phyloP scores from a whole-genome alignment of 1,140 invertebrate genomes.

The Rhagoletis pomonella region DNA sequence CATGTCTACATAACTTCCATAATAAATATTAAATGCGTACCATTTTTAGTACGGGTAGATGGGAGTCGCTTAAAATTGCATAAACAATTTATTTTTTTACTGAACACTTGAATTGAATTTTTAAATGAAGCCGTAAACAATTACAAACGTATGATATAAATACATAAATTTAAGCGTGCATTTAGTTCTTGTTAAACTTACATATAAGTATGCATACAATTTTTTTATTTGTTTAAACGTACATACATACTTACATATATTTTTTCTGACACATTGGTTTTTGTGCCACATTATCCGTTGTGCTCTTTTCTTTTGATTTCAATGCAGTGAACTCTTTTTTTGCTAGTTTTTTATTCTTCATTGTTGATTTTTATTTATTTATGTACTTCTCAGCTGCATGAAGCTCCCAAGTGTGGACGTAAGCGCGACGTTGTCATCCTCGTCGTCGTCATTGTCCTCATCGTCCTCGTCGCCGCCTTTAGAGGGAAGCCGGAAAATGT shows the following conservation, averaged over 20 bases:
- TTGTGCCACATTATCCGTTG: constrained; percentile 27
- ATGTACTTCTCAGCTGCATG: not conserved
- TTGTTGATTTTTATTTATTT: constrained; percentile 37
- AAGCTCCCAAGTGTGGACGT: constrained; percentile 37
- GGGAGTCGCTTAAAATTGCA: too few relatives aligned
- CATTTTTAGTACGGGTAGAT: too few relatives aligned
- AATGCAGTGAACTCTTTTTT: constrained; percentile 5
- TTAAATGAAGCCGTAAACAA: not conserved
- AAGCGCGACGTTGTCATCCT: not conserved
- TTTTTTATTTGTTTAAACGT: not conserved
- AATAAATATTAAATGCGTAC: too few relatives aligned
- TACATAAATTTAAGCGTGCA: not conserved
- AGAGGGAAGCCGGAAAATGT: constrained; percentile 66
- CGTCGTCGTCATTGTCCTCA: not conserved
- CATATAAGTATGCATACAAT: not conserved
- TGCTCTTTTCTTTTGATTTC: not conserved
- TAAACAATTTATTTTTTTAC: not conserved
- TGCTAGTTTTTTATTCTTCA: not conserved
- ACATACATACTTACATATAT: not conserved
- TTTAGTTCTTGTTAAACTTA: too few relatives aligned
- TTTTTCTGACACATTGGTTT: not conserved
- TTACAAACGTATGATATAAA: not conserved
- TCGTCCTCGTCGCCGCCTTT: not conserved
- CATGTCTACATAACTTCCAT: too few relatives aligned
- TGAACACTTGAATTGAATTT: not conserved